phyloP scores from a whole-genome alignment of 2,888 invertebrate species.

The Arrhopalites spinosus region DNA sequence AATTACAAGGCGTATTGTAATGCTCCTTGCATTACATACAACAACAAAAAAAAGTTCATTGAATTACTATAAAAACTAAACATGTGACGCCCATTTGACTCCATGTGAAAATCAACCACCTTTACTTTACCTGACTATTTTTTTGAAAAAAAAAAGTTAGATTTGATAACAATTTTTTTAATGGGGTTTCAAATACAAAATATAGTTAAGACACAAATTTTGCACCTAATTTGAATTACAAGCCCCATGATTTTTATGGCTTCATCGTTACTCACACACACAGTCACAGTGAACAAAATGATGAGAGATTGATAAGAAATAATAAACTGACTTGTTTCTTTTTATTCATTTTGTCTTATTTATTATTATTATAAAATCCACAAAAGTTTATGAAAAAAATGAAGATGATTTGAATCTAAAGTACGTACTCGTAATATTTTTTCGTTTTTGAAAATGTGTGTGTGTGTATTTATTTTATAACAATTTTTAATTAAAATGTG shows the following conservation, averaged over 20 bases:
- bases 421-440: too few species aligned
- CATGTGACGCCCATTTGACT: neutral
- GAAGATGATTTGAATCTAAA: too few species aligned
- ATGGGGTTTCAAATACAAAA: conserved; percentile 3
- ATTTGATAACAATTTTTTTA: conserved; percentile 3
- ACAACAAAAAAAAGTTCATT: too few species aligned
- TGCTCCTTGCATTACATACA: too few species aligned
- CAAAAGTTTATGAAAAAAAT: neutral
- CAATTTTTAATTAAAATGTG: conserved; percentile 31
- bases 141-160: neutral
- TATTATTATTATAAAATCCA: neutral
- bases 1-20: too few species aligned
- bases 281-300: too few species aligned
- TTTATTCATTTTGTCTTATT: neutral
- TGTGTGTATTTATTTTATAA: conserved; percentile 6
- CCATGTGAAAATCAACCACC: neutral
- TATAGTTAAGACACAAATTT: conserved; percentile 15
- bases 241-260: conserved; percentile 23
- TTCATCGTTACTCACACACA: conserved; percentile 14
- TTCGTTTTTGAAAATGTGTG: too few species aligned
- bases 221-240: conserved; percentile 35
- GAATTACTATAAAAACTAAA: neutral
- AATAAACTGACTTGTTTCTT: neutral
- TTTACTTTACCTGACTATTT: too few species aligned
- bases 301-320: neutral